phyloP scores from a whole-genome alignment of 2,888 invertebrate species.

The Argynnis bischoffii region DNA sequence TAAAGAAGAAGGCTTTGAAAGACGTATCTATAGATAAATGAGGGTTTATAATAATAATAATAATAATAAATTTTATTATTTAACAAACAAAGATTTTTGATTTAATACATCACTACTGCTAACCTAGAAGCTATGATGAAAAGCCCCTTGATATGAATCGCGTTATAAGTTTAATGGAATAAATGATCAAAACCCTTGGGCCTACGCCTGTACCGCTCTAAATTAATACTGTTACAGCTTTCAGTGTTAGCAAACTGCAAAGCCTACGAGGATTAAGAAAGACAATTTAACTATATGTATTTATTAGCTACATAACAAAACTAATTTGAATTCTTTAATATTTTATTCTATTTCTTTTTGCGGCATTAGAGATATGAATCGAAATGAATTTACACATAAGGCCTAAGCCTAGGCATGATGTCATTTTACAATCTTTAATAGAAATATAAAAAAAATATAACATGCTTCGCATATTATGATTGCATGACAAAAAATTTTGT shows the following conservation, averaged over 20 bases:
- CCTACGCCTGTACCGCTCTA: conserved; percentile 50
- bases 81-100: too few relatives aligned
- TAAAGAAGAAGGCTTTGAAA: too few relatives aligned
- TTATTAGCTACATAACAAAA: neutral
- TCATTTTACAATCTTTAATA: too few relatives aligned
- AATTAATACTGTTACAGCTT: conserved; percentile 56
- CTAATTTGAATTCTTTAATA: neutral
- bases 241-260: conserved; percentile 43
- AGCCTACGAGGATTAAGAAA: conserved; percentile 38
- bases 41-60: too few relatives aligned
- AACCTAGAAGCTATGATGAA: conserved; percentile 29
- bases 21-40: too few relatives aligned
- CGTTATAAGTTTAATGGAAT: conserved; percentile 73
- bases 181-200: conserved; percentile 58
- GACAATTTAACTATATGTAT: conserved; percentile 21
- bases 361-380: too few relatives aligned
- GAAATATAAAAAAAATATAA: too few relatives aligned
- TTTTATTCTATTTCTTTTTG: neutral
- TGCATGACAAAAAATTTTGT: too few relatives aligned
- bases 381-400: too few relatives aligned
- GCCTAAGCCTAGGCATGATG: too few relatives aligned
- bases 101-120: neutral
- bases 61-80: too few relatives aligned
- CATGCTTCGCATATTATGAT: too few relatives aligned
- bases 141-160: conserved; percentile 44